Percentiles rank a stretch among this genome's conserved stretches.
These are phyloP conservation scores for Leptopilina syphax DNA, from an alignment of 2,888 invertebrate genomes.

Conservation along the genomic window DNA sequence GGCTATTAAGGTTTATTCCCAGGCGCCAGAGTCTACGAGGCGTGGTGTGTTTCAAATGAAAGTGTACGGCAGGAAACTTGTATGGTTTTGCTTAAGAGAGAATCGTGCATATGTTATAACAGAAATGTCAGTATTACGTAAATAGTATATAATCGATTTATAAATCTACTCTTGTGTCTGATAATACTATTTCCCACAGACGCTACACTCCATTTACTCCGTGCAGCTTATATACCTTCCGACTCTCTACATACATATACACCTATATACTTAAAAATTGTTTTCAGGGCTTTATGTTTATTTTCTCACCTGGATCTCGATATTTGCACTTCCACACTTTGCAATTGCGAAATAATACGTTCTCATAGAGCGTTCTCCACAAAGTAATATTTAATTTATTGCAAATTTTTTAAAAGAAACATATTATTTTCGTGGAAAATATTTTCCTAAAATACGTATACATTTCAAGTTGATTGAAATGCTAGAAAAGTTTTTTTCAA, in stretches of 20 bases:
- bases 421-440: too few species aligned
- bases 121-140: conserved; percentile 36
- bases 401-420: too few species aligned
- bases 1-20: conserved; percentile 53
- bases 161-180: not conserved
- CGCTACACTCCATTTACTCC: not conserved
- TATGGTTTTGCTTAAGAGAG: conserved; percentile 8
- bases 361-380: too few species aligned
- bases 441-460: too few species aligned
- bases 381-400: too few species aligned
- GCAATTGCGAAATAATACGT: not conserved
- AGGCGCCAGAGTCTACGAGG: conserved; percentile 51
- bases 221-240: too few species aligned
- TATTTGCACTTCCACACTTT: not conserved
- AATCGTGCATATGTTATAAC: conserved; percentile 18
- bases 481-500: too few species aligned
- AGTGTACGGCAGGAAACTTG: conserved; percentile 36
- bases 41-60: conserved; percentile 45
- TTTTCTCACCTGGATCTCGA: conserved; percentile 9
- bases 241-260: too few species aligned
- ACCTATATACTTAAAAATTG: not conserved
- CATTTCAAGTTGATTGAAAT: too few species aligned
- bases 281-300: conserved; percentile 2
- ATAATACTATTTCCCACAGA: conserved; percentile 29
- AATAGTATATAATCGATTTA: conserved; percentile 23